A percentile compares a stretch with the other conserved stretches of the same genome.
phyloP scores from a whole-genome alignment of 2,797 vertebrate species.

The Manis crassicaudata region DNA sequence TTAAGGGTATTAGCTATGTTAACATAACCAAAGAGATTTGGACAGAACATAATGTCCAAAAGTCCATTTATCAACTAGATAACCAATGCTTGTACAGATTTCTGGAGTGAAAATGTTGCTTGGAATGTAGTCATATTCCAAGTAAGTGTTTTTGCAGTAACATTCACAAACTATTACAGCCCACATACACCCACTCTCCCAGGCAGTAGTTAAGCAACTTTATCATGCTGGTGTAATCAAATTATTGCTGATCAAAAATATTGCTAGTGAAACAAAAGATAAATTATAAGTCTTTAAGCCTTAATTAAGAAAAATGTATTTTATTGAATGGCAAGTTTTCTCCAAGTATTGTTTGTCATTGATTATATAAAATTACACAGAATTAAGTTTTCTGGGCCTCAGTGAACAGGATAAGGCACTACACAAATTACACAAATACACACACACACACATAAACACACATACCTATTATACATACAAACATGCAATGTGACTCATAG shows the following conservation, averaged over 20 bases:
- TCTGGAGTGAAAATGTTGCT: slow-evolving; percentile 59
- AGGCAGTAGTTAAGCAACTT: slow-evolving; percentile 30
- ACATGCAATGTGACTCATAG: neutral
- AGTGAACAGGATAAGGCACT: neutral
- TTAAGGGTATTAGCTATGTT: neutral
- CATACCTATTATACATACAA: neutral
- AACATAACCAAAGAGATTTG: slow-evolving; percentile 64
- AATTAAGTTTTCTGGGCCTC: neutral
- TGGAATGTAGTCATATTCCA: slow-evolving; percentile 69
- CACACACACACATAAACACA: too few species aligned
- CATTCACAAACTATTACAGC: slow-evolving; percentile 47
- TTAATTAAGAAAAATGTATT: neutral
- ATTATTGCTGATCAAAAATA: neutral
- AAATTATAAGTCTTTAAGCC: neutral
- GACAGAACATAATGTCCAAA: slow-evolving; percentile 71
- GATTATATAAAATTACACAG: neutral
- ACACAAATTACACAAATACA: neutral
- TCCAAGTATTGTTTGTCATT: slow-evolving; percentile 2
- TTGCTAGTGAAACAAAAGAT: neutral
- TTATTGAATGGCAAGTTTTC: slow-evolving; percentile 13
- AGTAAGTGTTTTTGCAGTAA: slow-evolving; percentile 75
- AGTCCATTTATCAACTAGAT: slow-evolving; percentile 71
- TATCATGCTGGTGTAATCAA: neutral
- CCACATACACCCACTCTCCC: neutral
- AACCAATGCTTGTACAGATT: slow-evolving; percentile 65